Evolutionary conservation across 1,140 invertebrate species (phyloP), one percentile per base, ranked within the genome.

Genomic region (Wasmannia auropunctata): DNA sequence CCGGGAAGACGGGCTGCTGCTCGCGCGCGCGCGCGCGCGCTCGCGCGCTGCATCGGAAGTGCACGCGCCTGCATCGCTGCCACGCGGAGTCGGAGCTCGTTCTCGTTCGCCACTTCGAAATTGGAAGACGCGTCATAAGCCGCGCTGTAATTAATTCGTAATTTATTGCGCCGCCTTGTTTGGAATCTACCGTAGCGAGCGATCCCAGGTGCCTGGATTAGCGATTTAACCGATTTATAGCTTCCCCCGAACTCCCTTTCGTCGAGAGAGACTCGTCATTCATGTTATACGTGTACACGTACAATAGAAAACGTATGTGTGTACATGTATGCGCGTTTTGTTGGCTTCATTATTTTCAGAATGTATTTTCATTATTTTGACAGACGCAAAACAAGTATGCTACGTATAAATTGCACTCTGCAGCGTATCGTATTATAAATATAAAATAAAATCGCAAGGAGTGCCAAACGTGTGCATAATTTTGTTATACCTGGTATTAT

Each of bases 81-180:
- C 37, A 8, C 34, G 14, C 22, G 25, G 22, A 76, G n/a, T 43
- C 63, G 31, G n/a, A 31, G n/a, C 22, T 11, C 7, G 3, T 22
- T 37, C 76, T 46, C 34, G 19, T 40, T 58, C 79, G 37, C 37
- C 37, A 56, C 25, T 72, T 43, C 14, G 60, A 79, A 65, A 79
- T 65, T 43, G 51, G 14, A 74, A 74, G 79, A 74, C 40, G 67
- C 37, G 54, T 43, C 40, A 60, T 25, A 43, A 80, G 63, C 16
- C 34, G 16, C 31, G 58, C 58, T 28, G 63, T 51, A 83, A 83
- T 83, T 83, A 83, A 83, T 83, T 72, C 67, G 8, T 58, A 46
- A 74, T 74, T 83, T 83, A 83, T 46, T 34, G 69, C 49, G 19
- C 76, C 28, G 60, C 60, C 31, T 58, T 46, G 65, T 43, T 74